These are phyloP conservation scores for Chaetophractus vellerosus DNA, from an alignment of 2,797 vertebrate species.

Conservation along the genomic window DNA sequence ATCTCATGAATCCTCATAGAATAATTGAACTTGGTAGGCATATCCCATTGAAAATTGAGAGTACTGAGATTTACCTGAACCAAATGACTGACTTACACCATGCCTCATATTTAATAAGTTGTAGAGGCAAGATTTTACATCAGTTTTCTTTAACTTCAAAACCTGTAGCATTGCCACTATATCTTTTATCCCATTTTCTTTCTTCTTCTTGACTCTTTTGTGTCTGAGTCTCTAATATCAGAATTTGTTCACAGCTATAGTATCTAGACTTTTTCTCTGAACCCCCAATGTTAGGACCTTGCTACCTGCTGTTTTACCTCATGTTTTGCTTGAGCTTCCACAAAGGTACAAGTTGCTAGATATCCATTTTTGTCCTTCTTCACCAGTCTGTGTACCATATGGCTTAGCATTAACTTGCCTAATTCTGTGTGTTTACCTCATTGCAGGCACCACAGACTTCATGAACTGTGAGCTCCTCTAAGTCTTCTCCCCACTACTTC, in stretches of 20 bases:
- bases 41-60: background rate
- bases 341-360: background rate
- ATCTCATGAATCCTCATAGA: background rate
- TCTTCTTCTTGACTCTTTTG: background rate
- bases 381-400: background rate
- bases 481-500: background rate
- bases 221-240: background rate
- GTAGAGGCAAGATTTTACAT: background rate
- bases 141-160: background rate
- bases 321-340: background rate
- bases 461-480: background rate
- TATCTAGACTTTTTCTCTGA: background rate
- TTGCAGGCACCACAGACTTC: too few relatives aligned
- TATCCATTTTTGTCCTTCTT: background rate
- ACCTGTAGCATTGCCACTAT: background rate
- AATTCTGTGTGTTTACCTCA: background rate
- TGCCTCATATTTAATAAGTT: background rate
- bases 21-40: background rate
- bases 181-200: background rate
- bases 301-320: background rate
- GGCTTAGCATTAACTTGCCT: background rate
- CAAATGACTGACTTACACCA: background rate
- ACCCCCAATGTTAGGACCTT: background rate
- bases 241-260: background rate
- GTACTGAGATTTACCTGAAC: background rate